A percentile compares a stretch with the other conserved stretches of the same genome.
Conservation (phyloP, 2,797 vertebrate genomes). For the Odontamblyopus lacepedii region DNA sequence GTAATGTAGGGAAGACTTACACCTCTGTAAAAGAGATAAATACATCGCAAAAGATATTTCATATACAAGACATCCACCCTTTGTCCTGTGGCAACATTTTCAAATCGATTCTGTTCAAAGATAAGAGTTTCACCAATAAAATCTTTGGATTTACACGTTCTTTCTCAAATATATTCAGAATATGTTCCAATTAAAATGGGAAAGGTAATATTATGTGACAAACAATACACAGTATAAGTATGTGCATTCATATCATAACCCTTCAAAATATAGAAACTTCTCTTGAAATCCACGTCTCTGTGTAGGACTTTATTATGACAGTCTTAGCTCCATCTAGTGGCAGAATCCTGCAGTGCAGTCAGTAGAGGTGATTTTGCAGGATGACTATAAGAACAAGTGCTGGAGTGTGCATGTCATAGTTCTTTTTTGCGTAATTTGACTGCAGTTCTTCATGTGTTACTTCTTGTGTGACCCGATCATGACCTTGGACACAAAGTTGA, state of each 20-base stretch:
- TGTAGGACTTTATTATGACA: not conserved
- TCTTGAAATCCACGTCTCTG: not conserved
- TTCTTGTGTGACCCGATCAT: constrained; percentile 95
- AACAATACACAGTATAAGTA: constrained; percentile 16
- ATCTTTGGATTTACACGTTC: constrained; percentile 8
- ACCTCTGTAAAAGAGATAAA: constrained; percentile 65
- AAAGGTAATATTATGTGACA: not conserved
- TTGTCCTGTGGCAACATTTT: constrained; percentile 20
- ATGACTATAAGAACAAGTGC: constrained; percentile 11
- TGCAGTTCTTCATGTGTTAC: constrained; percentile 18
- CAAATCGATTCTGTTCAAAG: constrained; percentile 10
- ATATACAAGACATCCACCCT: constrained; percentile 24
- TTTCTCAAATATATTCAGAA: not conserved
- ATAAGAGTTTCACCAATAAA: constrained; percentile 19
- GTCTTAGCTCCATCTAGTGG: constrained; percentile 52
- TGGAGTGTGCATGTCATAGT: constrained; percentile 16
- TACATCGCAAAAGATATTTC: constrained; percentile 49
- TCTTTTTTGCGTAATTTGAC: not conserved
- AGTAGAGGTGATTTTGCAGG: constrained; percentile 17
- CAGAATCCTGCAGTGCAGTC: constrained; percentile 29
- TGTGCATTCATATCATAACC: not conserved
- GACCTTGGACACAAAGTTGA: constrained; percentile 98
- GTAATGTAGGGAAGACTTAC: constrained; percentile 46
- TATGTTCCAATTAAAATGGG: not conserved
- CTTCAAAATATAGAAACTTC: not conserved